Conservation (phyloP, 2,113 vertebrate genomes). For the Lampris megalopsis region DNA sequence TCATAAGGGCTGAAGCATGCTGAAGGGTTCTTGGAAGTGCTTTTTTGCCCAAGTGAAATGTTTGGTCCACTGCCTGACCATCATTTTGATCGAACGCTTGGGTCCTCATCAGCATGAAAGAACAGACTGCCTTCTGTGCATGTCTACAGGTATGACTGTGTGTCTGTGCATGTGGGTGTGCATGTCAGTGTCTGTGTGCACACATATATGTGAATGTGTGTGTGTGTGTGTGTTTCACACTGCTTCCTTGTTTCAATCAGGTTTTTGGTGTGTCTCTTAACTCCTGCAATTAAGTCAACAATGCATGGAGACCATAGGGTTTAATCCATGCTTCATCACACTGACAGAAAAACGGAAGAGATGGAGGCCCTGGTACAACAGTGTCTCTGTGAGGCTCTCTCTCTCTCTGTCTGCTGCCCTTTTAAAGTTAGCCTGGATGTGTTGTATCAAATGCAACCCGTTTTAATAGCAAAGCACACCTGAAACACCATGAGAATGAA, state of each 20-base stretch:
- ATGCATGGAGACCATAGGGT: conserved; percentile 16
- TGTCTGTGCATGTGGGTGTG: conserved; percentile 31
- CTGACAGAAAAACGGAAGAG: conserved; percentile 45
- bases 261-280: not conserved
- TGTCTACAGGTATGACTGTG: conserved; percentile 22
- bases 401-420: conserved; percentile 21
- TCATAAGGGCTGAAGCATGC: conserved; percentile 59
- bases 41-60: conserved; percentile 49
- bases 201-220: not conserved
- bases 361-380: conserved; percentile 41
- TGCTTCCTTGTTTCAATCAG: no score
- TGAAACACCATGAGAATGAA: conserved; percentile 56
- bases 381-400: conserved; percentile 1
- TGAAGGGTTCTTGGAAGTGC: conserved; percentile 66
- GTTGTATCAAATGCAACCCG: conserved; percentile 56
- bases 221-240: conserved; percentile 2
- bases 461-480: conserved; percentile 63
- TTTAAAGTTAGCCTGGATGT: conserved; percentile 48
- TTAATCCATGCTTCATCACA: conserved; percentile 47
- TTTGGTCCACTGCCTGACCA: conserved; percentile 55
- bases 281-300: conserved; percentile 16
- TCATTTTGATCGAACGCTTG: conserved; percentile 57
- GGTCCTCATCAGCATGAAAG: conserved; percentile 27
- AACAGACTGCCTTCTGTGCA: conserved; percentile 64
- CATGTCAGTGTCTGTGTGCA: conserved; percentile 33